Base-by-base conservation (phyloP, 1,140 invertebrate genomes). In the Cheumatopsyche charites region DNA sequence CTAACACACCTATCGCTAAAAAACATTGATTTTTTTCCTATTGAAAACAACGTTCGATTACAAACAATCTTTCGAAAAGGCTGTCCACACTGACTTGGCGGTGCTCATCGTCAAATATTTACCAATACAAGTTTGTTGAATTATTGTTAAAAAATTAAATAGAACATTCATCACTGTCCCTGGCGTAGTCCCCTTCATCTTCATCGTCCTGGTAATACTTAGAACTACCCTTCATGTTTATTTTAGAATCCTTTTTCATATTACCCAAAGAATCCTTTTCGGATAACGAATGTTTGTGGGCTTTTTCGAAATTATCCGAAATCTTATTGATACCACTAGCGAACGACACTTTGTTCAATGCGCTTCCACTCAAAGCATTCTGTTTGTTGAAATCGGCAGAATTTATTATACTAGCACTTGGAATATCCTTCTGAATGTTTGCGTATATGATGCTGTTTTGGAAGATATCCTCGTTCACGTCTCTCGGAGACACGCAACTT, bases 161-260 rank as follows among this genome's bases (percentile, higher is more conserved):
- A 75, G 84, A 85, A 77, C 86, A 88, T 71, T 88, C 87, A 76
- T 88, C 87, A 76, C 86, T 87, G 74, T 88, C 87, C 7, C 84
- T 82, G 21, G 87, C 86, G 76, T 87, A 85, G 71, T 87, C 85
- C 4, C 80, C 84, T 42, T 85, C 82, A 4, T 85, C 84, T n/a
- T 85, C 85, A 5, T 83, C 80, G 17, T 79, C 73, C 80, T 81
- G 68, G 15, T 69, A 73, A 9, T 58, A 45, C 23, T 36, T 70
- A 62, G 17, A 41, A 55, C 26, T 76, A 62, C 45, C 43, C 42
- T 66, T 73, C 15, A 41, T 52, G 13, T 47, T 61, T 1, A 21
- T 13, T 5, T n/a, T 55, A 49, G 80, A 79, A 12, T 84, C 83
- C 72, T 83, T 81, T 66, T 82, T 82, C 74, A 84, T 83, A n/a